phyloP scores from a whole-genome alignment of 2,888 invertebrate genomes.

The Laspeyria flexula region DNA sequence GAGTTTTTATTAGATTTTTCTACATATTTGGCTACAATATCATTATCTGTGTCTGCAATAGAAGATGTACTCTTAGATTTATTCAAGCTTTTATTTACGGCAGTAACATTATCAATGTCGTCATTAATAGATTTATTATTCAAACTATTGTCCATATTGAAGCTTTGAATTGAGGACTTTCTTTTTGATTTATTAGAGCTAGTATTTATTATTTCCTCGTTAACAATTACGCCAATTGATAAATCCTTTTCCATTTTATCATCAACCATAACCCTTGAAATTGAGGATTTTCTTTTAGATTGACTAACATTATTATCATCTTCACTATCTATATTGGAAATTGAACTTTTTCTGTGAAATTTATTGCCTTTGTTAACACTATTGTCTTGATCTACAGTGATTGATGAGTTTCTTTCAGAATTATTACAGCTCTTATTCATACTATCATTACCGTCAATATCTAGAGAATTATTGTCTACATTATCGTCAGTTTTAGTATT shows the following conservation, averaged over 20 bases:
- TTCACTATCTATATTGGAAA: no score
- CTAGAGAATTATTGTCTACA: not conserved
- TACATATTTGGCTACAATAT: not conserved
- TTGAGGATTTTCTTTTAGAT: conserved; percentile 25
- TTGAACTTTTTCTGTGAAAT: not conserved
- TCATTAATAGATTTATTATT: not conserved
- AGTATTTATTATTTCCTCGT: no score
- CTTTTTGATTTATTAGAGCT: conserved; percentile 9
- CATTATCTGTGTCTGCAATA: not conserved
- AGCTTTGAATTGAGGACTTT: conserved; percentile 6
- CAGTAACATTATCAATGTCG: not conserved
- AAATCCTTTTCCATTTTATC: not conserved
- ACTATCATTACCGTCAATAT: not conserved
- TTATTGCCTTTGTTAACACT: not conserved
- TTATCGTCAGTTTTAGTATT: not conserved
- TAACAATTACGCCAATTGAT: no score
- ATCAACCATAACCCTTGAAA: not conserved
- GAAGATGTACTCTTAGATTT: conserved; percentile 8
- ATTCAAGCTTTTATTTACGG: conserved; percentile 16
- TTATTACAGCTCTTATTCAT: conserved; percentile 10
- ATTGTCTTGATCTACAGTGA: conserved; percentile 8
- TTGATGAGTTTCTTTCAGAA: conserved; percentile 28
- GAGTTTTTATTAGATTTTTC: conserved; percentile 5
- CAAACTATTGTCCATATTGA: no score
- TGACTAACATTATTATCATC: not conserved